Conservation (phyloP, 2,888 invertebrate species). For the Eumerus sabulonum region DNA sequence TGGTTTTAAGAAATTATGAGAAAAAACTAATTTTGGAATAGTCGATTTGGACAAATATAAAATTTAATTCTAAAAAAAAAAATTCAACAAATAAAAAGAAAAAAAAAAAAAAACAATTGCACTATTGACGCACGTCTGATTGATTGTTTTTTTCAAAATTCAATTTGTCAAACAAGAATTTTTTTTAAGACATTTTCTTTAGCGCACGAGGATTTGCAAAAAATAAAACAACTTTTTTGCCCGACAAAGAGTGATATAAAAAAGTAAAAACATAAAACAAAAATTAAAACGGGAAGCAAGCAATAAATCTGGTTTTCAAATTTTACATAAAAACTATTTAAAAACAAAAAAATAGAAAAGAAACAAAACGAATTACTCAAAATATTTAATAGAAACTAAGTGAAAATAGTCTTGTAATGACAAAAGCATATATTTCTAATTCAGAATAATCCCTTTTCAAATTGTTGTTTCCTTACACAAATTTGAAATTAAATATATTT, state of each 20-base stretch:
- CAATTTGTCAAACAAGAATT: slow-evolving; percentile 9
- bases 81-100: slow-evolving; percentile 1
- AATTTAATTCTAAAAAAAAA: slow-evolving; percentile 40
- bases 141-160: slow-evolving; percentile 22
- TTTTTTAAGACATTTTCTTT: background rate
- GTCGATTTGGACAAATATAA: slow-evolving; percentile 42
- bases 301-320: slow-evolving; percentile 64
- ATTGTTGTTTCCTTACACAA: slow-evolving; percentile 21
- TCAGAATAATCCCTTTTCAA: slow-evolving; percentile 33
- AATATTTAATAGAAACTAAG: slow-evolving; percentile 2
- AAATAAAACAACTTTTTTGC: slow-evolving; percentile 37
- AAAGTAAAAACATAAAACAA: slow-evolving; percentile 27
- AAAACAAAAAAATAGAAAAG: slow-evolving; percentile 28
- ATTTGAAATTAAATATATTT: slow-evolving; percentile 15
- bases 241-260: slow-evolving; percentile 57
- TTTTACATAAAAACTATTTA: slow-evolving; percentile 32
- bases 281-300: slow-evolving; percentile 52
- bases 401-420: background rate
- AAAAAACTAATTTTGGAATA: slow-evolving; percentile 40
- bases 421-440: slow-evolving; percentile 28
- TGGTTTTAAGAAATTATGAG: slow-evolving; percentile 32
- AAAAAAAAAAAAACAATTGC: slow-evolving; percentile 3
- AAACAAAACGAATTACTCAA: background rate
- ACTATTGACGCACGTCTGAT: slow-evolving; percentile 40
- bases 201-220: slow-evolving; percentile 69